Conservation (phyloP, 2,113 vertebrate genomes). For the Centropus bengalensis region DNA sequence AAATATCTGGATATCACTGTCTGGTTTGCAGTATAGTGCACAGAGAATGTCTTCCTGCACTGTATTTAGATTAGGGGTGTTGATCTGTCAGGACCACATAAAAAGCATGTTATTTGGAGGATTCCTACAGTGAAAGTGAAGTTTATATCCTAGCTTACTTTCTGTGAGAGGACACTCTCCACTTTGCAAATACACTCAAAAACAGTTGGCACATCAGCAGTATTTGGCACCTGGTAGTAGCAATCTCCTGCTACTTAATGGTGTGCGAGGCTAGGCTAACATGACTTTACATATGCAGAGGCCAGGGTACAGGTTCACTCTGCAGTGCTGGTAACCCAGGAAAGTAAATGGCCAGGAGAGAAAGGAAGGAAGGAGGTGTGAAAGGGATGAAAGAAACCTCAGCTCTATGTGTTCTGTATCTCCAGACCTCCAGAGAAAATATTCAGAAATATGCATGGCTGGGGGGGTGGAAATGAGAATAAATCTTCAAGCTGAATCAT, state of each 20-base stretch:
- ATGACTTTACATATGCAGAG: neutral
- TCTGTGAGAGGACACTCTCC: neutral
- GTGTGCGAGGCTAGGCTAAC: neutral
- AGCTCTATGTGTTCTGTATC: neutral
- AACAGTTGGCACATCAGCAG: neutral
- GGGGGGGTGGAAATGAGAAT: neutral
- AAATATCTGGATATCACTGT: neutral
- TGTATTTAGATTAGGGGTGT: neutral
- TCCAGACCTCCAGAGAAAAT: neutral
- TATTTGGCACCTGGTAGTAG: neutral
- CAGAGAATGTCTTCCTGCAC: neutral
- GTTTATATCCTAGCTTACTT: neutral
- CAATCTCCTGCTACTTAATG: neutral
- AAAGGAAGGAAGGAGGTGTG: neutral
- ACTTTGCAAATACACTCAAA: neutral
- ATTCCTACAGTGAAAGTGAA: neutral
- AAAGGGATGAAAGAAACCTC: neutral
- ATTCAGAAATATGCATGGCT: neutral
- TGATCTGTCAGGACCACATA: neutral
- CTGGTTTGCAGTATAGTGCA: neutral
- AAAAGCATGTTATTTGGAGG: neutral
- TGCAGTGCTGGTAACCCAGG: neutral
- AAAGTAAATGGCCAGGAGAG: neutral
- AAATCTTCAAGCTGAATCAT: conserved; percentile 3
- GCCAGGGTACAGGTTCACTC: neutral